phyloP scores from a whole-genome alignment of 64 coral and sea anemone genomes.

The Platygyra sinensis region DNA sequence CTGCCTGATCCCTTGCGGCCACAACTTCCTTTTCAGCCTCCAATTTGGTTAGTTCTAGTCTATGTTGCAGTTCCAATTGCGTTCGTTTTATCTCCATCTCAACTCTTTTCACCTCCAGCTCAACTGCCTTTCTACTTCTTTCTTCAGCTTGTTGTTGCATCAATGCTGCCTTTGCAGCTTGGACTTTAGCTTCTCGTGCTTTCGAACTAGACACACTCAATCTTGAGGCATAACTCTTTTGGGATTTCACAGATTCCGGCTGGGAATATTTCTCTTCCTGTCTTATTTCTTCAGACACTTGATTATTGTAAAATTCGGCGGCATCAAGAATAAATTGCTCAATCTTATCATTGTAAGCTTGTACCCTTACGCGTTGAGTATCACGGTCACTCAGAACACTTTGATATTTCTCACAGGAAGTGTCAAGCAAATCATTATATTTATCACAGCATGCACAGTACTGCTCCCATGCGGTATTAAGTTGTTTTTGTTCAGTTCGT shows the following conservation, averaged over 20 bases:
- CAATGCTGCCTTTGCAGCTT: neutral
- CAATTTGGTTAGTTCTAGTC: neutral
- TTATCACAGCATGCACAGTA: slow-evolving; percentile 4
- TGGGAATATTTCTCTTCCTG: neutral
- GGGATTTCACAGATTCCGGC: slow-evolving; percentile 2
- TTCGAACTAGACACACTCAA: neutral
- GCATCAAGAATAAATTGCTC: slow-evolving; percentile 6
- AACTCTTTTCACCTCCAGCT: neutral
- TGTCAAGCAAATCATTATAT: slow-evolving; percentile 8
- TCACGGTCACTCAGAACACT: neutral
- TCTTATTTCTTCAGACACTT: neutral
- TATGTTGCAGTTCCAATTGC: slow-evolving; percentile 17
- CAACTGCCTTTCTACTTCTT: slow-evolving; percentile 7
- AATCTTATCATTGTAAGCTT: neutral
- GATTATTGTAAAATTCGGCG: neutral
- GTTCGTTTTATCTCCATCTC: slow-evolving; percentile 8
- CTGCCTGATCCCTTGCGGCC: slow-evolving; percentile 20
- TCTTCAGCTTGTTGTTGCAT: slow-evolving; percentile 18
- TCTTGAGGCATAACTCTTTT: neutral
- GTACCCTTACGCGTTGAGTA: neutral
- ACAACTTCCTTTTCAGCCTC: slow-evolving; percentile 10
- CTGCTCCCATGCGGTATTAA: slow-evolving; percentile 19
- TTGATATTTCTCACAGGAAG: slow-evolving; percentile 24
- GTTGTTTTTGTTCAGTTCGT: slow-evolving; percentile 10
- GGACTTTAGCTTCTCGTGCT: no score